Base-by-base conservation (phyloP, 1,140 invertebrate genomes). In the Heliconius himera region DNA sequence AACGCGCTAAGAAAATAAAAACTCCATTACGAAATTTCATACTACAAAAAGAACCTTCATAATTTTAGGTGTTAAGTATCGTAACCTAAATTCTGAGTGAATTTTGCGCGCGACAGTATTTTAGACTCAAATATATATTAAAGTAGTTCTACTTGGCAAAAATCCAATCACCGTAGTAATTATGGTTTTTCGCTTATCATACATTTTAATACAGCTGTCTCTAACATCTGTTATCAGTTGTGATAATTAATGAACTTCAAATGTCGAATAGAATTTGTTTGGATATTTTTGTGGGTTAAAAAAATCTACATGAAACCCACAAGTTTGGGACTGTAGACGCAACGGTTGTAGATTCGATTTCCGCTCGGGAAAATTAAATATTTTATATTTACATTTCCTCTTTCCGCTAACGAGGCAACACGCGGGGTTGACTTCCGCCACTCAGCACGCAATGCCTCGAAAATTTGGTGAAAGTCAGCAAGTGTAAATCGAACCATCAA, bases 161-260 rank as follows among this genome's bases (percentile, higher is more conserved):
- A 76, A 70, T 22, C 18, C 38, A 56, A 20, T 70, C 41, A 76
- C 11, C 51, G 73, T 60, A 60, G 73, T 60, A 74, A 56, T 76
- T 76, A 76, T 60, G 54, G 56, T 22, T 76, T 76, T 76, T 70
- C 13, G 22, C 74, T 70, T 46, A 76, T 76, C 56, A 70, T 22
- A 36, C 60, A 26, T 76, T 76, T 76, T 41, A 76, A 46, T 76
- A 70, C 8, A 29, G 56, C 60, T 46, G 60, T 26, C n/a, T 38
- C 16, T 18, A 20, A 36, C 20, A 49, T 60, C 20, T 56, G 54
- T 60, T 74, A 74, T 74, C 51, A 76, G 56, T 76, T 70, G 60
- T 66, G 60, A 76, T 70, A 29, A 70, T 74, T 56, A 76, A 76
- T 76, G n/a, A 76, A 41, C 33, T 70, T 76, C 13, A 22, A 66